phyloP scores from a whole-genome alignment of 2,797 vertebrate genomes.

The Vultur gryphus region DNA sequence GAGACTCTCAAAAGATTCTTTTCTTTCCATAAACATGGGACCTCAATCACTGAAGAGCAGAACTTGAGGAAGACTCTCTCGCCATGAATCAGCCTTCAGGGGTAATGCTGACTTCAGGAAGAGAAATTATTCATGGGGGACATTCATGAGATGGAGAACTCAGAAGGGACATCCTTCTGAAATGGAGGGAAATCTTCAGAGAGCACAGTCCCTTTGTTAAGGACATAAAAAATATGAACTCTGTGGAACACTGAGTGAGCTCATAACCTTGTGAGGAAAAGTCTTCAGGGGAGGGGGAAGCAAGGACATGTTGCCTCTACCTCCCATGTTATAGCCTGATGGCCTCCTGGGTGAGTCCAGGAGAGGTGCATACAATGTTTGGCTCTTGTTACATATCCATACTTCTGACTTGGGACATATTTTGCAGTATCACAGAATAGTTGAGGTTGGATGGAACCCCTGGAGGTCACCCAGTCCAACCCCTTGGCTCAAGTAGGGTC shows the following conservation, averaged over 20 bases:
- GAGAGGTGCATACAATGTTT: background rate
- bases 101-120: background rate
- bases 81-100: background rate
- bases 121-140: background rate
- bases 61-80: conserved; percentile 16
- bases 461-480: background rate
- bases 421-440: background rate
- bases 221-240: background rate
- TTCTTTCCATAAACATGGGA: conserved; percentile 40
- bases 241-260: background rate
- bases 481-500: background rate
- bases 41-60: background rate
- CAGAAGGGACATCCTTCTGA: background rate
- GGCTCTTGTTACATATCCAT: background rate
- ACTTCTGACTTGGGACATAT: background rate
- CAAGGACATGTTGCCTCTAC: background rate
- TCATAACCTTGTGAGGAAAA: background rate
- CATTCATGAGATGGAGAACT: conserved; percentile 6
- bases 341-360: background rate
- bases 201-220: background rate
- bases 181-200: background rate
- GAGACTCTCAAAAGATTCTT: conserved; percentile 30
- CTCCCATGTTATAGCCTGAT: background rate
- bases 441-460: background rate
- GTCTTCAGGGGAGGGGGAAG: background rate